Percentiles rank a stretch among this genome's conserved stretches.
These are phyloP conservation scores for Petromus typicus DNA, from an alignment of 2,113 vertebrate species.

Conservation along the genomic window DNA sequence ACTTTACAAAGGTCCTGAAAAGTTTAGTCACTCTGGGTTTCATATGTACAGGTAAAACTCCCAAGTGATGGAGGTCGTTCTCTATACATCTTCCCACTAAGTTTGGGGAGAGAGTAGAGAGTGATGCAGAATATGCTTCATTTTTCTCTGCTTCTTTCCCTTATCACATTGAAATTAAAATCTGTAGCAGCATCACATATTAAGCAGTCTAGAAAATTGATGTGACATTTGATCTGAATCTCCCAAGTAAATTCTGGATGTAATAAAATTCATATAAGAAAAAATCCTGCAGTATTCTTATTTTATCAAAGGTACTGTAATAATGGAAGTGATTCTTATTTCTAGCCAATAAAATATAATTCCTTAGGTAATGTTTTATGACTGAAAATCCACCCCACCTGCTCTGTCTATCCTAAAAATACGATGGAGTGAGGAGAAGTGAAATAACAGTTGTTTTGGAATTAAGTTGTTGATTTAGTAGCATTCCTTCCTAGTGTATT, in stretches of 20 bases:
- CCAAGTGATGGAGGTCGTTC: too few relatives aligned
- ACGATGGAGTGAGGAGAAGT: background rate
- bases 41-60: too few relatives aligned
- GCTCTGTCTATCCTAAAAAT: background rate
- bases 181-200: background rate
- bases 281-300: constrained; percentile 13
- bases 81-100: background rate
- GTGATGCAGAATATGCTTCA: background rate
- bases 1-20: background rate
- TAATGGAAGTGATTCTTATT: constrained; percentile 48
- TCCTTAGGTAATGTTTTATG: constrained; percentile 24
- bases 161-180: constrained; percentile 22
- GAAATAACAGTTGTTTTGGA: background rate
- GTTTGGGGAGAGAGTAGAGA: background rate
- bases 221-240: constrained; percentile 70
- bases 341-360: constrained; percentile 51
- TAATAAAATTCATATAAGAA: constrained; percentile 35
- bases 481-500: background rate
- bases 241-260: constrained; percentile 70
- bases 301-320: constrained; percentile 40
- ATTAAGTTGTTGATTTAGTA: background rate
- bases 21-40: background rate
- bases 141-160: background rate
- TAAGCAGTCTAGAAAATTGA: constrained; percentile 65
- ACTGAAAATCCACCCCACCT: background rate